Conservation (phyloP, 1,140 invertebrate genomes). For the Brachystomella parvula region DNA sequence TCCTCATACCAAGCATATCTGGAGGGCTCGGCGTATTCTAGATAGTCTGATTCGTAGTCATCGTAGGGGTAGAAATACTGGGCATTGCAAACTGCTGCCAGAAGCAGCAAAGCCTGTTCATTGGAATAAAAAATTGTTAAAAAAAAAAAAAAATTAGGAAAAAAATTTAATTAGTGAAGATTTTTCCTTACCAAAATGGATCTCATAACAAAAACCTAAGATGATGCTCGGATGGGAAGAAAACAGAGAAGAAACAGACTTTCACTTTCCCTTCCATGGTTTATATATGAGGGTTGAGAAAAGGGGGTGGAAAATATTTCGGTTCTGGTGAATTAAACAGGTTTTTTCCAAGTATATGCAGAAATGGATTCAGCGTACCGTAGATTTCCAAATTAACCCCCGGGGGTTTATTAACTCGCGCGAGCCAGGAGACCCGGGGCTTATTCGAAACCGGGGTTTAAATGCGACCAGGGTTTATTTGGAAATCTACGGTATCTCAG, state of each 20-base stretch:
- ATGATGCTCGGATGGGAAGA: background rate
- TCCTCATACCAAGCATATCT: background rate
- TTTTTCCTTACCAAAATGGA: background rate
- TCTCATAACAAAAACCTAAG: background rate
- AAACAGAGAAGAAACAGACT: slow-evolving; percentile 1
- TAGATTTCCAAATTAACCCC: too few relatives aligned
- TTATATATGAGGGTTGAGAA: background rate
- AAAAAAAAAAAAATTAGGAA: background rate
- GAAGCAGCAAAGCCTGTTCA: background rate
- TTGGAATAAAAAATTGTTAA: background rate
- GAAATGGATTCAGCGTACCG: too few relatives aligned
- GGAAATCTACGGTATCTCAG: too few relatives aligned
- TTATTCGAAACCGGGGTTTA: too few relatives aligned
- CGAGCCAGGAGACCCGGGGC: too few relatives aligned
- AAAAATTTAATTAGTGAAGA: background rate
- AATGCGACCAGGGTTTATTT: too few relatives aligned
- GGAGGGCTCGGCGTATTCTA: background rate
- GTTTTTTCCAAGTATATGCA: too few relatives aligned
- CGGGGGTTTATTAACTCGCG: too few relatives aligned
- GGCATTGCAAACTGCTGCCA: background rate
- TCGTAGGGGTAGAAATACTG: background rate
- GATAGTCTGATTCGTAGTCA: background rate
- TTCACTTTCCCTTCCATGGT: slow-evolving; percentile 1
- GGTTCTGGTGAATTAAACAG: slow-evolving; percentile 1
- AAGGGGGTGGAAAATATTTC: background rate